Evolutionary conservation across 2,797 vertebrate genomes (phyloP).

Genomic region (Dermochelys coriacea): DNA sequence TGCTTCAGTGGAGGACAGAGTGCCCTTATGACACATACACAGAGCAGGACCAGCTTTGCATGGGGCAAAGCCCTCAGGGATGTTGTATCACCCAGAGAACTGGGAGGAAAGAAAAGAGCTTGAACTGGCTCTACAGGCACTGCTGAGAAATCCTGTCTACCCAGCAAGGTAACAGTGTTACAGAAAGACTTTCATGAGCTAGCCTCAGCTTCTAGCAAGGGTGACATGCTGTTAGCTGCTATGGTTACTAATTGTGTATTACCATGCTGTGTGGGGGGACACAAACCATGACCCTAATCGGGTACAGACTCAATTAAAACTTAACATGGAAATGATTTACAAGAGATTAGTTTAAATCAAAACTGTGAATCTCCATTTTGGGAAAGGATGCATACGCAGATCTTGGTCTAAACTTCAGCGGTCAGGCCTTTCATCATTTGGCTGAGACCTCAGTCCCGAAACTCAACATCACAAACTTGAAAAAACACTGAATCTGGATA

Average conservation of each 20-base stretch:
- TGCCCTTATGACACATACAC: not conserved
- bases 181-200: not conserved
- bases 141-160: not conserved
- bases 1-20: not conserved
- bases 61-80: not conserved
- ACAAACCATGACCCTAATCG: not conserved
- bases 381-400: not conserved
- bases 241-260: not conserved
- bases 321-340: not conserved
- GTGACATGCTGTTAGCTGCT: not conserved
- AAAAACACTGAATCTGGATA: not conserved
- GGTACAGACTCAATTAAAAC: not conserved
- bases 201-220: not conserved
- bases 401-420: rapidly evolving
- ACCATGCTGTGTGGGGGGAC: not conserved
- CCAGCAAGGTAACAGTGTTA: not conserved
- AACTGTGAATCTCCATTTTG: not conserved
- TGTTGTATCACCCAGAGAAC: not conserved
- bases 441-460: not conserved
- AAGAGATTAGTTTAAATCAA: not conserved
- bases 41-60: not conserved
- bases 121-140: too few species aligned
- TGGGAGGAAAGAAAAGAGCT: not conserved
- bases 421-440: not conserved
- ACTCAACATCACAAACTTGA: not conserved